Evolutionary conservation across 2,113 vertebrate species (phyloP), one percentile per base, ranked within the genome.

Genomic region (Ceuthmochares aereus): DNA sequence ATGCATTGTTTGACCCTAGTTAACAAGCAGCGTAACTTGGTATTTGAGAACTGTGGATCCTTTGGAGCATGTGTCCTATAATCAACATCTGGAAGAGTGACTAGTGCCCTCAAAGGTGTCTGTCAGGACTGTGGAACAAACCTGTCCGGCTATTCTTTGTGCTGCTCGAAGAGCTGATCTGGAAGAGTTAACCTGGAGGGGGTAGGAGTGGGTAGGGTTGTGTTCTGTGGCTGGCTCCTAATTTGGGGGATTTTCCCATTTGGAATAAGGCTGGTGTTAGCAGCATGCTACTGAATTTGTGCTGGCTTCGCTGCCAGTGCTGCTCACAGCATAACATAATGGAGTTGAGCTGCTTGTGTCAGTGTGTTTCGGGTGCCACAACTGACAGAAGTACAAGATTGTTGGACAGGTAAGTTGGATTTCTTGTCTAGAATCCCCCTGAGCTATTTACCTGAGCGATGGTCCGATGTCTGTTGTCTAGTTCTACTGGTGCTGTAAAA

Each of bases 271-370:
- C 9, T 22, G 52, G 22, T 22, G 62, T 59, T 34, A 2, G 7
- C 30, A 26, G 16, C 4, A 1, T 2, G 11, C 30, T 72, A 69
- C 69, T 42, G 79, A 14, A 7, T 22, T 56, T 37, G 36, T 58
- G 52, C 37, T 10, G 49, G 6, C 29, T 19, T 54, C 16, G 0
- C 6, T 10, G 22, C 60, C 58, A 60, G 1, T 8, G 23, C 37
- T 6, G 8, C 37, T 59, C 67, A 75, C 62, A 55, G 34, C 4
- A 1, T 9, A 12, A 4, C 0, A 1, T 13, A 13, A 4, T 0
- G 5, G 51, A 4, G 2, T 4, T 12, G 59, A 30, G 59, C 54
- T 73, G n/a, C 64, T 29, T 25, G 11, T 40, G 42, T 34, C 4
- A 1, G 45, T 23, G n/a, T n/a, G 63, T 40, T 29, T 29, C 42